Base-by-base conservation (phyloP, 2,113 vertebrate genomes). In the Anolis carolinensis region DNA sequence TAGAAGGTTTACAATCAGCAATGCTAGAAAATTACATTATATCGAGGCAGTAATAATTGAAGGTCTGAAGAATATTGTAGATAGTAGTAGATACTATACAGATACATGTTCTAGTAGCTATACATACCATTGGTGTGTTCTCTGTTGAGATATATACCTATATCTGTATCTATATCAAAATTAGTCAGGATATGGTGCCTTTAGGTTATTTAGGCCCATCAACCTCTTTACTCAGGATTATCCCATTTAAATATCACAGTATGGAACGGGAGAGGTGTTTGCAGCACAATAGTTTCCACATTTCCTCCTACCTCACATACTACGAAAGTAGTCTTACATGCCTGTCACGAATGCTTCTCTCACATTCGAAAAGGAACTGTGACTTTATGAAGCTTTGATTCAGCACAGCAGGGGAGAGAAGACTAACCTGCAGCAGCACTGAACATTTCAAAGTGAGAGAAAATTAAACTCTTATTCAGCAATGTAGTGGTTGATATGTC, bases 311-410 rank as follows among this genome's bases (percentile, higher is more conserved):
- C 5, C 55, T 25, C 30, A 63, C 34, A 34, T 90, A 71, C 62
- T 85, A 89, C 39, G 39, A 81, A 59, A 87, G 83, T 86, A 87
- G 76, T 78, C 82, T 88, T 92, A 93, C 85, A 86, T 93, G 87
- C 84, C 55, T 92, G 89, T 92, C 90, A 91, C 39, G 87, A 91
- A 83, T 18, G 80, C 87, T 93, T 44, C 71, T 93, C 92, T 89
- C 81, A 74, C 87, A 73, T 93, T 94, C 81, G 78, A 90, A 87
- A 34, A 83, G 74, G 89, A 91, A 79, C n/a, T 2, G 63, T 39
- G 89, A 78, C 71, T 92, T 93, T 62, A 81, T 88, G 92, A 94
- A 86, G 91, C 87, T 93, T 93, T 91, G 89, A 92, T 94, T 92
- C 62, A 79, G 86, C 90, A 86, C 88, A 88, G 92, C 90, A 83